Evolutionary conservation across 1,140 invertebrate genomes (phyloP), one percentile per base, ranked within the genome.

Genomic region (Tetragnatha versicolor): DNA sequence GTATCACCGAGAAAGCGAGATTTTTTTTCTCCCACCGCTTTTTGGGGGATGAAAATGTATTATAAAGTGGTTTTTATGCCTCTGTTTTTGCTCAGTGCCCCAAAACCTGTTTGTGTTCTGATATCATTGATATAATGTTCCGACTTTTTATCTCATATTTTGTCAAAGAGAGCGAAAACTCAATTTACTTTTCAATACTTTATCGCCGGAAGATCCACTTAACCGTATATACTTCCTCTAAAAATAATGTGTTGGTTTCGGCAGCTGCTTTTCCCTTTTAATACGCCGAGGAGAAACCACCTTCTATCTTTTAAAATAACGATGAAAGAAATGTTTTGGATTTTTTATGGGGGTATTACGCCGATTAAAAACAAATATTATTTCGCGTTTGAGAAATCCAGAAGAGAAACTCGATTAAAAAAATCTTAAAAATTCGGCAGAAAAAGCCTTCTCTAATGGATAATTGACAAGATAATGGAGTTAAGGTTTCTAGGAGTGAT

Each of bases 181-280:
- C 42, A 66, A 66, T 49, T 66, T 66, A 66, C 22, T 66, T 66
- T 66, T 66, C 63, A 66, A 22, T 66, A 66, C 63, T 66, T 66
- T 66, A 66, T 66, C 63, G 31, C 63, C 42, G 63, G 63, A 66
- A 66, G 31, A 66, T 66, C 63, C 63, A 66, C 63, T 66, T 66
- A 66, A 49, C 20, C 49, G 25, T 10, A 22, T 25, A 66, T 42
- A 47, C 20, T 2, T 25, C 25, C 25, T 33, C 29, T 17, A 58
- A 33, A 58, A 58, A 4, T 3, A 58, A 14, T 14, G 35, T 27
- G 37, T 42, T 22, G 37, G 20, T 7, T 9, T 29, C 6, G 5
- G 20, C 10, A 27, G 22, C 20, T 22, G 14, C 6, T 29, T 37
- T 2, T 20, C 7, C 37, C 31, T n/a, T 47, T 25, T 42, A 10